These are phyloP conservation scores for Mycetomoellerius zeteki DNA, from an alignment of 1,140 invertebrate genomes.

Conservation along the genomic window DNA sequence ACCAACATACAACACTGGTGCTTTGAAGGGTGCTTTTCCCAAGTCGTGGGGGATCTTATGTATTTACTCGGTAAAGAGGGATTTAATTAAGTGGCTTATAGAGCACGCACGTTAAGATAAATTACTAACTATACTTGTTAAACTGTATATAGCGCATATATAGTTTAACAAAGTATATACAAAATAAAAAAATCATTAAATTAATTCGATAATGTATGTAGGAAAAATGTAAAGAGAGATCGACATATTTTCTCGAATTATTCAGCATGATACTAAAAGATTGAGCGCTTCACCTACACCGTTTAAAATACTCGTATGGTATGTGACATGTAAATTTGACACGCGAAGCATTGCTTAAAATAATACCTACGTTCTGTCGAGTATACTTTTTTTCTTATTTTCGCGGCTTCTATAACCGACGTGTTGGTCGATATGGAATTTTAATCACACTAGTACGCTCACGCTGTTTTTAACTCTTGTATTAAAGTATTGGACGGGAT, in stretches of 20 bases:
- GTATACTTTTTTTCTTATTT: conserved; percentile 1
- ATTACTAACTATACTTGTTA: background rate
- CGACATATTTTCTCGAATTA: conserved; percentile 5
- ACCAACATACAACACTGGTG: background rate
- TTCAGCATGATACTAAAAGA: conserved; percentile 3
- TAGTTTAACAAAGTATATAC: background rate
- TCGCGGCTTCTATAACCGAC: background rate
- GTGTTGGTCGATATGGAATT: conserved; percentile 24
- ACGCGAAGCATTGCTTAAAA: conserved; percentile 1
- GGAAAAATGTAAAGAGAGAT: background rate
- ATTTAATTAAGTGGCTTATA: conserved; percentile 33
- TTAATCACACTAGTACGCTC: conserved; percentile 26
- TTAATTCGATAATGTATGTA: background rate
- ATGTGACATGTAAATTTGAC: conserved; percentile 22
- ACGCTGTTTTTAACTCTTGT: conserved; percentile 34
- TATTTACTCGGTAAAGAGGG: background rate
- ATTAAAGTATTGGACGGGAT: conserved; percentile 1
- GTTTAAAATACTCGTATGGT: background rate
- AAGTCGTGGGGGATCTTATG: conserved; percentile 13
- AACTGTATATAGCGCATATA: background rate
- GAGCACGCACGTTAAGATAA: background rate
- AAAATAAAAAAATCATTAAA: background rate
- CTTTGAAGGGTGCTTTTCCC: conserved; percentile 39
- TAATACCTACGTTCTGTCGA: background rate
- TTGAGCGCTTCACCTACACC: background rate